Base-by-base conservation (phyloP, 2,888 invertebrate genomes). In the Drosophila macrospina region DNA sequence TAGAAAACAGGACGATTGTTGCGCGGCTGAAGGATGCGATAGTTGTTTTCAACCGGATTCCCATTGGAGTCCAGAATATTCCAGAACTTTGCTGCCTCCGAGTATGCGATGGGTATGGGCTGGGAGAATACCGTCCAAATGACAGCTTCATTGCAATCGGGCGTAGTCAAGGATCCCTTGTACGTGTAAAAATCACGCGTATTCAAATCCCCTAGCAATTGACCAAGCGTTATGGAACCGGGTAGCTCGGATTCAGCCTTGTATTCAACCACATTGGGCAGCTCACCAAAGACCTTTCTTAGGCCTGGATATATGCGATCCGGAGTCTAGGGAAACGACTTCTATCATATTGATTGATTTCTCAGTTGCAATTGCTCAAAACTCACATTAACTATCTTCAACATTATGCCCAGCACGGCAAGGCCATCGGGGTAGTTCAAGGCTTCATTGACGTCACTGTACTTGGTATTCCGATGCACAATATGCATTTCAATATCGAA, bases 91-190 rank as follows among this genome's bases (percentile, higher is more conserved):
- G 74, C 66, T 13, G 87, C 37, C 50, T 87, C 55, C 1, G 37
- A 26, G 0, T 68, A 56, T 2, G 90, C 59, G 66, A 95, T 91
- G 0, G 93, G 92, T n/a, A 94, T 83, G 8, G 93, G 92, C 8
- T 94, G 92, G 0, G 93, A 91, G 71, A 95, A 93, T 0, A 96
- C 93, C 8, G 95, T 95, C 95, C 96, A 96, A 5, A 93, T 93
- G 32, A 96, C 95, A 0, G 93, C 93, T 88, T 96, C 96, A 56
- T 94, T 93, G 89, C 96, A 96, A 0, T 83, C 93, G 0, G 96
- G 96, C 0, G 96, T 96, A 0, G 96, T 96, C 54, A 96, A 92
- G 0, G 96, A 96, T 0, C 96, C 96, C 28, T 69, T 78, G n/a
- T 91, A 91, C 1, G 89, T 81, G 47, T 76, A 91, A 52, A 86